Conservation (phyloP, 2,888 invertebrate genomes). For the Pachydiplax longipennis region DNA sequence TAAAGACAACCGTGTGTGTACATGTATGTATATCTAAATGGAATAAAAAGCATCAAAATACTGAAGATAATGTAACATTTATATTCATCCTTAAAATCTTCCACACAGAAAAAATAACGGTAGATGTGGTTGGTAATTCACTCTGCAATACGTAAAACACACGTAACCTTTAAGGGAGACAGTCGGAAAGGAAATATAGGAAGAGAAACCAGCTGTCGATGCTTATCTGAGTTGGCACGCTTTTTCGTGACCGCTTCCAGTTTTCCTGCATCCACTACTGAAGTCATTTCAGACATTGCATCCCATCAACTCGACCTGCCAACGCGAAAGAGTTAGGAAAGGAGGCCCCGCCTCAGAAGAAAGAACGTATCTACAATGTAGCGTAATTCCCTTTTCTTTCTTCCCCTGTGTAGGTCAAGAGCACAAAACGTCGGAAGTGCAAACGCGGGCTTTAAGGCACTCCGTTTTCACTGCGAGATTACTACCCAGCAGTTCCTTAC, state of each 20-base stretch:
- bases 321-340: neutral
- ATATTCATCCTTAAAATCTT: no score
- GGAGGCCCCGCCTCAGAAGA: neutral
- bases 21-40: no score
- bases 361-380: neutral
- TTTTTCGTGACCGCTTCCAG: neutral
- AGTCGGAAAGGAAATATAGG: neutral
- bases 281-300: neutral
- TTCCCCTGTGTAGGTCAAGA: neutral
- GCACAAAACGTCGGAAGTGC: neutral
- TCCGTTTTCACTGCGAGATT: neutral
- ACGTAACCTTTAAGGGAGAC: neutral
- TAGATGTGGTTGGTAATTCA: no score
- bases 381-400: neutral
- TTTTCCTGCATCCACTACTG: neutral
- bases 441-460: neutral
- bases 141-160: neutral
- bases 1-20: no score
- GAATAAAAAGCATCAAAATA: no score
- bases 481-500: neutral
- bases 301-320: neutral
- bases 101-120: no score
- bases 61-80: no score
- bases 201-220: neutral
- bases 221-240: neutral